phyloP scores from a whole-genome alignment of 37 sponge, comb jelly and placozoan species.

The Mnemiopsis leidyi region DNA sequence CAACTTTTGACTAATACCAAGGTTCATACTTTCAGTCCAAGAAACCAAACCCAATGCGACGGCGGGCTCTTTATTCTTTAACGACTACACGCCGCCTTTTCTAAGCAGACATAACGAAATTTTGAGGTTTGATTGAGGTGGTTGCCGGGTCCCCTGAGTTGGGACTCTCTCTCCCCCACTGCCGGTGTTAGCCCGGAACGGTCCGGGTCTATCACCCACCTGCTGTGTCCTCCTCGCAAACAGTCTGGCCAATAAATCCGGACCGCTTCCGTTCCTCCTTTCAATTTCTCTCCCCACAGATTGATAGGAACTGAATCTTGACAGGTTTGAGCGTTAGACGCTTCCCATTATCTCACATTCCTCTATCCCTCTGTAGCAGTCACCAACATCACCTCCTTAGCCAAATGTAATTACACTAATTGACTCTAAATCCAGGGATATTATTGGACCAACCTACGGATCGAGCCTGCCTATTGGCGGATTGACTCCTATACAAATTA shows the following conservation, averaged over 20 bases:
- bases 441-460: not conserved
- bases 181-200: not conserved
- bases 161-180: not conserved
- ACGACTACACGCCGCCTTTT: not conserved
- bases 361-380: not conserved
- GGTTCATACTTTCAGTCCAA: too few relatives aligned
- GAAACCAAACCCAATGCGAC: not conserved
- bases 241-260: too few relatives aligned
- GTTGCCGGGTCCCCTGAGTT: not conserved
- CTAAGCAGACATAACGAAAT: not conserved
- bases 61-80: not conserved
- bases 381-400: constrained; percentile 13
- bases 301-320: not conserved
- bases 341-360: constrained; percentile 49
- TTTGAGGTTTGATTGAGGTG: not conserved
- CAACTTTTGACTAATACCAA: too few relatives aligned
- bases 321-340: constrained; percentile 20
- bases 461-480: constrained; percentile 4
- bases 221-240: not conserved
- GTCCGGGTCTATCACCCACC: not conserved
- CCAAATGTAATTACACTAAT: constrained; percentile 50
- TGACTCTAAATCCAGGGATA: not conserved
- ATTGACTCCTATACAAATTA: constrained; percentile 23
- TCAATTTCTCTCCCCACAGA: not conserved
- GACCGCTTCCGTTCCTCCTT: not conserved